These are phyloP conservation scores for Centropus unirufus DNA, from an alignment of 2,113 vertebrate species.

Conservation along the genomic window DNA sequence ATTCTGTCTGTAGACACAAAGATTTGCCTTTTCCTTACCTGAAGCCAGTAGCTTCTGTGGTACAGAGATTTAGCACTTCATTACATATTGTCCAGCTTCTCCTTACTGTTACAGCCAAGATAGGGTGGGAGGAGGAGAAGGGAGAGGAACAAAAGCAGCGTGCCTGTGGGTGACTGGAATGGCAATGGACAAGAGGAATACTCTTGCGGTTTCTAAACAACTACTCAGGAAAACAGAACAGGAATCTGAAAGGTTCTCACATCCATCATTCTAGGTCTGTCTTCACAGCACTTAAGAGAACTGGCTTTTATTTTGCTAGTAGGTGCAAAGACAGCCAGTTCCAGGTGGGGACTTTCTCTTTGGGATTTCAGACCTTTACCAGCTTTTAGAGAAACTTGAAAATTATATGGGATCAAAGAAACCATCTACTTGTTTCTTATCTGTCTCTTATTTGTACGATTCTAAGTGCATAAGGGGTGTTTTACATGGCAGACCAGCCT, in stretches of 20 bases:
- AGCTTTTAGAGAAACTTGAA: background rate
- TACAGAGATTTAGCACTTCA: background rate
- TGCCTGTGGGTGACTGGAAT: background rate
- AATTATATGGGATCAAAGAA: background rate
- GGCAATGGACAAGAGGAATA: background rate
- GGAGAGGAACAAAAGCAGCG: background rate
- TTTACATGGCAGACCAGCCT: background rate
- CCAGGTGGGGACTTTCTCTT: background rate
- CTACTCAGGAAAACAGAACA: background rate
- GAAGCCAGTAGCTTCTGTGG: background rate
- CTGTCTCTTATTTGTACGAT: background rate
- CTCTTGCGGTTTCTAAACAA: background rate
- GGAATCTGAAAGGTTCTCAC: background rate
- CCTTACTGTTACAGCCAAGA: background rate
- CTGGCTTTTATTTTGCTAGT: background rate
- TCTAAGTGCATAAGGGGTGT: conserved; percentile 12
- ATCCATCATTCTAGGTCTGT: background rate
- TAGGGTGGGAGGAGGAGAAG: background rate
- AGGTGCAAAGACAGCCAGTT: background rate
- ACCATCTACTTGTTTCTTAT: background rate
- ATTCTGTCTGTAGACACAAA: background rate
- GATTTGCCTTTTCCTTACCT: background rate
- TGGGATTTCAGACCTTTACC: background rate
- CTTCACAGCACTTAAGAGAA: background rate
- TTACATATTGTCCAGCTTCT: background rate